phyloP scores from a whole-genome alignment of 2,888 invertebrate species.

The Copidosoma aretas region DNA sequence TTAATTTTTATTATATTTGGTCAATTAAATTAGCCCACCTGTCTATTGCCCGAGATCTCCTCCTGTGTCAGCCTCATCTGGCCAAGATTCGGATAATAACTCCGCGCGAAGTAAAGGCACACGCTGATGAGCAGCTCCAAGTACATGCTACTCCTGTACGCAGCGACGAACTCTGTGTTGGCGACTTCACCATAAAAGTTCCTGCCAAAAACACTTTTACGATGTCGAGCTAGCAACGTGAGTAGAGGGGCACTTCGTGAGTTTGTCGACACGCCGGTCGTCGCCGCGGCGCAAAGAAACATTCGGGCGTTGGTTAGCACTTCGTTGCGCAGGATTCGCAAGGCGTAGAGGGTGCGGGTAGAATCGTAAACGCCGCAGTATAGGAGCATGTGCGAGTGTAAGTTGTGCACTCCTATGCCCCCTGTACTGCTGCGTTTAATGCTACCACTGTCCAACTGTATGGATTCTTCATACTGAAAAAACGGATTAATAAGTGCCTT shows the following conservation, averaged over 20 bases:
- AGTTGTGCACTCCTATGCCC: slow-evolving; percentile 69
- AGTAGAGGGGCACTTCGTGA: slow-evolving; percentile 67
- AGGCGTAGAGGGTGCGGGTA: slow-evolving; percentile 74
- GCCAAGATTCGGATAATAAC: slow-evolving; percentile 78
- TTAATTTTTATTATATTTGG: background rate
- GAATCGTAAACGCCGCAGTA: slow-evolving; percentile 83
- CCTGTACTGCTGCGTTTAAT: slow-evolving; percentile 41
- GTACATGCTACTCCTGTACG: slow-evolving; percentile 80
- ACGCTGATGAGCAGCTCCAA: slow-evolving; percentile 78
- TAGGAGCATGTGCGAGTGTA: slow-evolving; percentile 83
- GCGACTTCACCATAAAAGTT: slow-evolving; percentile 71
- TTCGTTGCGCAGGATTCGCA: slow-evolving; percentile 77
- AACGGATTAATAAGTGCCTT: too few species aligned
- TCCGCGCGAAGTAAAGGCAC: slow-evolving; percentile 81
- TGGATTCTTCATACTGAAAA: slow-evolving; percentile 52
- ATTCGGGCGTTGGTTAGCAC: slow-evolving; percentile 74
- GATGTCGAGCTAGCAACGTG: slow-evolving; percentile 74
- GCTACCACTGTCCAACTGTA: slow-evolving; percentile 50
- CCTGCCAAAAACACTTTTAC: slow-evolving; percentile 78
- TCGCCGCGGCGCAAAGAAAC: slow-evolving; percentile 77
- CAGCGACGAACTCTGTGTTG: slow-evolving; percentile 71
- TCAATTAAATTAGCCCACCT: slow-evolving; percentile 51
- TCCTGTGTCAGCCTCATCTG: slow-evolving; percentile 71
- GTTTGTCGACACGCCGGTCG: slow-evolving; percentile 71
- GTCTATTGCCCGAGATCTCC: slow-evolving; percentile 77